Percentiles rank a stretch among this genome's conserved stretches.
These are phyloP conservation scores for Cheilosia impressa DNA, from an alignment of 2,888 invertebrate species.

Conservation along the genomic window DNA sequence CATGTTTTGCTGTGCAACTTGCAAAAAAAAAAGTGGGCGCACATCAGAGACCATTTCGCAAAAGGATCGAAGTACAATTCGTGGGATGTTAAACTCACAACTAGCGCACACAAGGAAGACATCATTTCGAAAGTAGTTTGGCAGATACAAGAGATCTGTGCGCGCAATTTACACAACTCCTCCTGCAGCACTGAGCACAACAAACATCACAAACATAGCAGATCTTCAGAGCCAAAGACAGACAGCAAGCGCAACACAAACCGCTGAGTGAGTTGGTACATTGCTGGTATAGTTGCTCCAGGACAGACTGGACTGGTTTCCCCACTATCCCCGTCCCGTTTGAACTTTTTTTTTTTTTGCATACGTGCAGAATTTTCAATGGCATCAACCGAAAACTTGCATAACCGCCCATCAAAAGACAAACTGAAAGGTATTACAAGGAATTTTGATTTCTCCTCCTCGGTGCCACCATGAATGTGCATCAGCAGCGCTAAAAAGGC, in stretches of 20 bases:
- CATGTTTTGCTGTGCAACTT: conserved; percentile 1
- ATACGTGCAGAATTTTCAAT: conserved; percentile 65
- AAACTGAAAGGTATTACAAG: conserved; percentile 74
- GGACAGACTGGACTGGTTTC: conserved; percentile 67
- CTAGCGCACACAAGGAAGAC: conserved; percentile 72
- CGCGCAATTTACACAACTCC: conserved; percentile 72
- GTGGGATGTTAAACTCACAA: conserved; percentile 58
- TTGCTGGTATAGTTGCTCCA: conserved; percentile 39
- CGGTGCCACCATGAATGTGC: conserved; percentile 68
- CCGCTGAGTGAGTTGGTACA: conserved; percentile 51
- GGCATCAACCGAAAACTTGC: conserved; percentile 75
- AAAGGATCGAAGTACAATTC: conserved; percentile 61
- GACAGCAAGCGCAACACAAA: conserved; percentile 40
- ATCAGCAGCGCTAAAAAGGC: conserved; percentile 4
- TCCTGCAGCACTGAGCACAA: conserved; percentile 51
- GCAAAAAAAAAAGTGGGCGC: conserved; percentile 51
- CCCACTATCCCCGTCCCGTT: conserved; percentile 22
- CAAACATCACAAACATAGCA: conserved; percentile 56
- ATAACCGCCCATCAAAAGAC: conserved; percentile 75
- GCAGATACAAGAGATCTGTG: conserved; percentile 75
- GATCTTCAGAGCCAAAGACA: conserved; percentile 20
- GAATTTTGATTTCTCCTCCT: conserved; percentile 75
- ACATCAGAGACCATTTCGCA: conserved; percentile 38
- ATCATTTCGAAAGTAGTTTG: conserved; percentile 75
- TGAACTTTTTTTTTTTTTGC: conserved; percentile 29